Evolutionary conservation across 2,888 invertebrate genomes (phyloP).

Genomic region (Leucozona laternaria): DNA sequence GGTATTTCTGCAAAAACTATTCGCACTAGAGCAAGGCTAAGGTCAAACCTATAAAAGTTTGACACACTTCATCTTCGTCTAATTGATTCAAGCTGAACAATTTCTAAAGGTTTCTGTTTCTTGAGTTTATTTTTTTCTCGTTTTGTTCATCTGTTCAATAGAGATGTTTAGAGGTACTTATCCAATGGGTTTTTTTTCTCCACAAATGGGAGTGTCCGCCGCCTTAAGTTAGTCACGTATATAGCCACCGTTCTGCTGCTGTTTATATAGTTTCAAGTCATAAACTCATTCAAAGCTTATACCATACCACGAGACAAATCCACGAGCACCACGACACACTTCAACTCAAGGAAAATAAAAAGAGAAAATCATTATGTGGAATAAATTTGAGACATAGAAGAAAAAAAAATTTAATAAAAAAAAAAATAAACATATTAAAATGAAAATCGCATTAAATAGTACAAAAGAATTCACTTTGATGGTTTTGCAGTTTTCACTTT

Average conservation of each 20-base stretch:
- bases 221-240: slow-evolving; percentile 7
- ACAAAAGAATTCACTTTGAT: slow-evolving; percentile 61
- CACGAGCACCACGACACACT: background rate
- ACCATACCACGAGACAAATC: slow-evolving; percentile 12
- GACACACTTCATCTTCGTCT: background rate
- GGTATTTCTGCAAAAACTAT: background rate
- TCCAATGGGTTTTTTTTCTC: slow-evolving; percentile 5
- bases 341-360: slow-evolving; percentile 10
- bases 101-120: background rate
- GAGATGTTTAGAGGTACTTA: slow-evolving; percentile 26
- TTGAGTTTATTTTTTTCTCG: background rate
- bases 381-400: slow-evolving; percentile 24
- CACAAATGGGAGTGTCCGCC: slow-evolving; percentile 28
- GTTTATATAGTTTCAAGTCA: background rate
- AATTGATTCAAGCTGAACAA: background rate
- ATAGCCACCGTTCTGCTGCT: background rate
- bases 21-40: background rate
- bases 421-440: slow-evolving; percentile 16
- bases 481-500: slow-evolving; percentile 68
- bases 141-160: slow-evolving; percentile 1
- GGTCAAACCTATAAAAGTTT: background rate
- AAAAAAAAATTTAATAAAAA: slow-evolving; percentile 14
- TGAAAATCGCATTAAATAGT: slow-evolving; percentile 65
- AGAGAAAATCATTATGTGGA: slow-evolving; percentile 27
- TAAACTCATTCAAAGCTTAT: slow-evolving; percentile 37